Conservation (phyloP, 2,797 vertebrate genomes). For the Molossus molossus region DNA sequence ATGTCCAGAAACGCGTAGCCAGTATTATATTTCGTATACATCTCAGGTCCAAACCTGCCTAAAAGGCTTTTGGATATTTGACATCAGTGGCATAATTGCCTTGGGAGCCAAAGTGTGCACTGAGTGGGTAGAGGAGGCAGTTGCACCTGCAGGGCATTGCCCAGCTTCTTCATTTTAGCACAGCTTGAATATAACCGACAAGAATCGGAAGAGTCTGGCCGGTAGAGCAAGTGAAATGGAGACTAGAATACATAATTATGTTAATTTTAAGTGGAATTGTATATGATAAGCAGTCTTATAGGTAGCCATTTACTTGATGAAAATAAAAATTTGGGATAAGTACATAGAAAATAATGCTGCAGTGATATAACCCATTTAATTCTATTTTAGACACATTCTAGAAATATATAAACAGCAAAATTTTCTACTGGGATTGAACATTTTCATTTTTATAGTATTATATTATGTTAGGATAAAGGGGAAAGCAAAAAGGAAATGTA, state of each 20-base stretch:
- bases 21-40: conserved; percentile 44
- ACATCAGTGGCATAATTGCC: neutral
- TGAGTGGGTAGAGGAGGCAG: neutral
- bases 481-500: neutral
- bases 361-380: conserved; percentile 20
- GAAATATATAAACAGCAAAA: conserved; percentile 44
- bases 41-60: conserved; percentile 29
- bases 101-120: neutral
- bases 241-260: conserved; percentile 44
- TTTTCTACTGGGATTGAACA: neutral
- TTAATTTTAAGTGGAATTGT: conserved; percentile 54
- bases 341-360: conserved; percentile 26
- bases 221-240: conserved; percentile 49
- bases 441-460: conserved; percentile 8
- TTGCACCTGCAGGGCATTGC: neutral
- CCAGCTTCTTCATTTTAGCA: conserved; percentile 14
- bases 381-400: conserved; percentile 49
- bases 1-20: neutral
- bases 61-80: conserved; percentile 23
- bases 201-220: neutral
- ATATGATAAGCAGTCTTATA: neutral
- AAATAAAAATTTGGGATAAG: conserved; percentile 67
- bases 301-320: conserved; percentile 11
- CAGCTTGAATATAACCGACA: conserved; percentile 1
- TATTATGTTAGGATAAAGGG: conserved; percentile 1